Evolutionary conservation across 1,140 invertebrate species (phyloP).

Genomic region (Eriosoma lanigerum): DNA sequence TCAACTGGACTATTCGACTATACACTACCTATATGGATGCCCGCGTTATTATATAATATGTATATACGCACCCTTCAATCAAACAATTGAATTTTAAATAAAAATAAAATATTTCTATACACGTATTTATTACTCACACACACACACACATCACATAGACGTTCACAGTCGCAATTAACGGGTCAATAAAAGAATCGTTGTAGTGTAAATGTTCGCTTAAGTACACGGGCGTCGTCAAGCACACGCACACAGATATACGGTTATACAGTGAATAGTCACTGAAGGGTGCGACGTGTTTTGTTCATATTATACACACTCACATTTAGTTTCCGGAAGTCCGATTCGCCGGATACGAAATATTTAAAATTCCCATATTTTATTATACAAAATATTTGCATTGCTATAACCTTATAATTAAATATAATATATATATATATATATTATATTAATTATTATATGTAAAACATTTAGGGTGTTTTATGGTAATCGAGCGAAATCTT

Average conservation of each 20-base stretch:
- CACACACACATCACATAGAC: background rate
- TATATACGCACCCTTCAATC: background rate
- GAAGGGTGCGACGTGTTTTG: conserved; percentile 7
- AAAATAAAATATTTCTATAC: no score
- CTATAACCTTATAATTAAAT: no score
- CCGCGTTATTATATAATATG: background rate
- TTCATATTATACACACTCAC: background rate
- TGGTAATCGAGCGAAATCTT: no score
- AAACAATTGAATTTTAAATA: conserved; percentile 2
- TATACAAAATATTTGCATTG: no score
- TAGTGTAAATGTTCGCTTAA: background rate
- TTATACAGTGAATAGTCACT: background rate
- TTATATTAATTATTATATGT: no score
- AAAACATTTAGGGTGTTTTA: no score
- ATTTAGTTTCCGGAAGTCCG: background rate
- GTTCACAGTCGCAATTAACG: conserved; percentile 2
- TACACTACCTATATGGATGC: background rate
- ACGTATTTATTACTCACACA: conserved; percentile 6
- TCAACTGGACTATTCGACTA: conserved; percentile 6
- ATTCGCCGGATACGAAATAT: background rate
- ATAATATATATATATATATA: no score
- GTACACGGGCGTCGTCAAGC: background rate
- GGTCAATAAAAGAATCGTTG: background rate
- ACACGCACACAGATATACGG: background rate
- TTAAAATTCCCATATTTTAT: no score